Conservation (phyloP, 2,888 invertebrate species). For the Leptinotarsa peninsularis region DNA sequence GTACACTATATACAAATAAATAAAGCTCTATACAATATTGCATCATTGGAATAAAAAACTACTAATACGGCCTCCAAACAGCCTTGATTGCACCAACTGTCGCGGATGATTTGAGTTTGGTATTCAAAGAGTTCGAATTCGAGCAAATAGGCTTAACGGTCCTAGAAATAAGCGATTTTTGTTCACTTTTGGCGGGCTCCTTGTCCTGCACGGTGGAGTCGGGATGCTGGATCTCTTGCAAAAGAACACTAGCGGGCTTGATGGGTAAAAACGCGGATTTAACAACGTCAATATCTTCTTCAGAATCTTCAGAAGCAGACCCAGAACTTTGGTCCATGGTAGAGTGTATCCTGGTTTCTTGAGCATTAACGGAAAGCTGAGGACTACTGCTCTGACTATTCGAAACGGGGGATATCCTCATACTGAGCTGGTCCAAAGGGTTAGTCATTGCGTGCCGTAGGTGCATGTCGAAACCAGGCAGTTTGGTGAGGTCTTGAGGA, state of each 20-base stretch:
- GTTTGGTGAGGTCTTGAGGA: slow-evolving; percentile 52
- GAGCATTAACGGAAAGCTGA: slow-evolving; percentile 64
- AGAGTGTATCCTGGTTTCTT: slow-evolving; percentile 72
- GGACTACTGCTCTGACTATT: slow-evolving; percentile 71
- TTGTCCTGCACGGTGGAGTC: slow-evolving; percentile 72
- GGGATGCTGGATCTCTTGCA: slow-evolving; percentile 70
- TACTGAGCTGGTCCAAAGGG: slow-evolving; percentile 61
- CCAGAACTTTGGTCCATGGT: slow-evolving; percentile 71
- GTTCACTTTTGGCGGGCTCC: slow-evolving; percentile 66
- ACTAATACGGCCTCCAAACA: slow-evolving; percentile 81
- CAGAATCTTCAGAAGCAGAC: slow-evolving; percentile 74
- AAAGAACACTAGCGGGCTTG: slow-evolving; percentile 70
- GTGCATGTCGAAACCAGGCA: slow-evolving; percentile 56
- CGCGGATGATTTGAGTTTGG: slow-evolving; percentile 67
- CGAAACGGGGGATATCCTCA: slow-evolving; percentile 70
- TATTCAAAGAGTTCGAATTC: slow-evolving; percentile 64
- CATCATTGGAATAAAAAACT: slow-evolving; percentile 41
- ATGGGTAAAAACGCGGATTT: slow-evolving; percentile 81
- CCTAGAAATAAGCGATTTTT: slow-evolving; percentile 73
- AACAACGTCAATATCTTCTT: slow-evolving; percentile 81
- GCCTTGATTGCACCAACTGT: slow-evolving; percentile 73
- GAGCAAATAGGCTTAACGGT: slow-evolving; percentile 67
- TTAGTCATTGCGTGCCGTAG: slow-evolving; percentile 52
- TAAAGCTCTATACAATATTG: slow-evolving; percentile 48
- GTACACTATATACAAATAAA: slow-evolving; percentile 53